These are phyloP conservation scores for Lepisosteus oculatus DNA, from an alignment of 2,113 vertebrate genomes.

Conservation along the genomic window DNA sequence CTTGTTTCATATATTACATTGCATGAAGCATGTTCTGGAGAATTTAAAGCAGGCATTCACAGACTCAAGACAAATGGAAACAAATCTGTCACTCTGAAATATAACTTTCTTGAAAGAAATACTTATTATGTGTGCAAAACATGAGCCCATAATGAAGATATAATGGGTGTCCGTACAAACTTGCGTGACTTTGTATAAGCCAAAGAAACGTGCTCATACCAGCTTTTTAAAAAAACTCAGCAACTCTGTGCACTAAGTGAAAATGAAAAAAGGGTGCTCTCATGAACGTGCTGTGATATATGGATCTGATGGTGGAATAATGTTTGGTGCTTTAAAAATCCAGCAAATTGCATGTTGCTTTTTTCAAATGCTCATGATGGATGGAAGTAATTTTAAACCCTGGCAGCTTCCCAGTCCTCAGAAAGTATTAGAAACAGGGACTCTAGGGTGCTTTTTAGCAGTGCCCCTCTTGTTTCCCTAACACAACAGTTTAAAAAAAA, in stretches of 20 bases:
- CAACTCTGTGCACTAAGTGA: constrained; percentile 7
- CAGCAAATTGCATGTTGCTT: constrained; percentile 56
- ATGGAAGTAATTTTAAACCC: constrained; percentile 64
- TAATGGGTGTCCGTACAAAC: neutral
- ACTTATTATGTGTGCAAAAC: neutral
- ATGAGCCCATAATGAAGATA: neutral
- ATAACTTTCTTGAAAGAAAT: neutral
- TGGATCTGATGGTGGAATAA: constrained; percentile 43
- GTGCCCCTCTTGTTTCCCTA: constrained; percentile 6
- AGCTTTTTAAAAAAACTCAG: neutral
- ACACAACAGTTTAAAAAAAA: constrained; percentile 2
- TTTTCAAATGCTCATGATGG: constrained; percentile 54
- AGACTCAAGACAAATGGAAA: neutral
- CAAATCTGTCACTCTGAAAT: neutral
- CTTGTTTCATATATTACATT: constrained; percentile 12
- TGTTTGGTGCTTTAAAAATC: constrained; percentile 51
- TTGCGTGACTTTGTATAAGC: neutral
- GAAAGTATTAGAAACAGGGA: constrained; percentile 44
- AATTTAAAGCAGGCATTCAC: neutral
- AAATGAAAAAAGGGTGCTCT: neutral
- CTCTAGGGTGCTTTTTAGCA: constrained; percentile 31
- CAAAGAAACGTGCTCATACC: neutral
- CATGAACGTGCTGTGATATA: constrained; percentile 26
- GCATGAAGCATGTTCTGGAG: neutral
- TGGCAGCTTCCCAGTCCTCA: constrained; percentile 46